Conservation (phyloP, 2,113 vertebrate species). For the Regulus satrapa region DNA sequence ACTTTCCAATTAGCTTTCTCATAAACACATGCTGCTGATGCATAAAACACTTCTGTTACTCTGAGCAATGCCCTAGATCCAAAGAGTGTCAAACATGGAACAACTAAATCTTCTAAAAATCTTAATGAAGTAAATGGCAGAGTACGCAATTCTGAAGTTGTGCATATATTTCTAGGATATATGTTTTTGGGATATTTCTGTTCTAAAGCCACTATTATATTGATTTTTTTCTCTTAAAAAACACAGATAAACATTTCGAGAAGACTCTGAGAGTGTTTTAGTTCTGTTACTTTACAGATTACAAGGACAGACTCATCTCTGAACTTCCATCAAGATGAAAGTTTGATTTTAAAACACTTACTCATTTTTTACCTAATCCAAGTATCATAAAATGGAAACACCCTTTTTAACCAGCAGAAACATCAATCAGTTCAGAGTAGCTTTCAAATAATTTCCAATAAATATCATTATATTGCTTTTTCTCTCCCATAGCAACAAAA, state of each 20-base stretch:
- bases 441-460: not conserved
- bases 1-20: not conserved
- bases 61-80: not conserved
- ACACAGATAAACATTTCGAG: not conserved
- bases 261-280: not conserved
- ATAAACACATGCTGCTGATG: not conserved
- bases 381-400: not conserved
- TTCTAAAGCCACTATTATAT: not conserved
- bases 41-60: not conserved
- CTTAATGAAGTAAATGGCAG: not conserved
- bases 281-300: not conserved
- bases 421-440: not conserved
- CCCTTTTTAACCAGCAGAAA: not conserved
- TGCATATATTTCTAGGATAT: not conserved
- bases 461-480: not conserved
- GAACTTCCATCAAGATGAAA: not conserved
- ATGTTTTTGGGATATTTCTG: not conserved
- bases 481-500: not conserved
- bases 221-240: not conserved
- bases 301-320: not conserved
- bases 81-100: not conserved
- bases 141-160: not conserved
- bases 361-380: not conserved
- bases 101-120: not conserved
- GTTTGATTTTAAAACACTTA: not conserved